Evolutionary conservation across 2,888 invertebrate species (phyloP).

Genomic region (Melangyna quadrimaculata): DNA sequence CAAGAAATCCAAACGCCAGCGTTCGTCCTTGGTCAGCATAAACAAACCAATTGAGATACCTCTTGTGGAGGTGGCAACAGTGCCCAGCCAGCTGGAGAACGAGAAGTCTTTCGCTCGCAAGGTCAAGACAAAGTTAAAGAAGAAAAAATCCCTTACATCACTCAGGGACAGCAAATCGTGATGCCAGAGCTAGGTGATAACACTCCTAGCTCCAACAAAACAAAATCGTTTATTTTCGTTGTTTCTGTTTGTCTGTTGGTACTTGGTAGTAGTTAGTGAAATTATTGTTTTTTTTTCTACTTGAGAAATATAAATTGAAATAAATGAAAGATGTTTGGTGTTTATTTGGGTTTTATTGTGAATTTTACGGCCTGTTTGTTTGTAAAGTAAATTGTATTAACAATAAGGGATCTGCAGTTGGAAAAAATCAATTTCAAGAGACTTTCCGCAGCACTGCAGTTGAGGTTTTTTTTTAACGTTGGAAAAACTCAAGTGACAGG

Average conservation of each 20-base stretch:
- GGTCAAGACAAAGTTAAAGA: slow-evolving; percentile 78
- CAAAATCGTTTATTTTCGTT: neutral
- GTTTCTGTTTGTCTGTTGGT: slow-evolving; percentile 27
- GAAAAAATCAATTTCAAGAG: slow-evolving; percentile 65
- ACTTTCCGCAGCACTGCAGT: neutral
- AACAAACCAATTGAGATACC: slow-evolving; percentile 29
- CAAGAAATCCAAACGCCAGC: slow-evolving; percentile 73
- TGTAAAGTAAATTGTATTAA: slow-evolving; percentile 9
- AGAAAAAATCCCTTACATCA: slow-evolving; percentile 72
- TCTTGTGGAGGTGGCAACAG: slow-evolving; percentile 8
- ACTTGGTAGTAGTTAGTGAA: slow-evolving; percentile 44
- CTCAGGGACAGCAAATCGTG: slow-evolving; percentile 46
- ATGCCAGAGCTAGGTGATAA: slow-evolving; percentile 6
- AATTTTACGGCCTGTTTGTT: neutral
- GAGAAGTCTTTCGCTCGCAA: slow-evolving; percentile 81
- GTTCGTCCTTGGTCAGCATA: slow-evolving; percentile 41
- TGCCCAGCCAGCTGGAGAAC: slow-evolving; percentile 79
- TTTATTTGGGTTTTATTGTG: neutral
- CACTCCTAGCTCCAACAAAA: neutral
- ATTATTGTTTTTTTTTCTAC: slow-evolving; percentile 56
- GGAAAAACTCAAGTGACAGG: slow-evolving; percentile 32
- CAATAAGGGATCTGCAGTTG: neutral
- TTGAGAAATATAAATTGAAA: slow-evolving; percentile 46
- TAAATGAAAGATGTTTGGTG: neutral
- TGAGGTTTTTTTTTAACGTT: slow-evolving; percentile 4